Percentiles rank a stretch among this genome's conserved stretches.
phyloP scores from a whole-genome alignment of 2,797 vertebrate genomes.

The Australoheros facetus region DNA sequence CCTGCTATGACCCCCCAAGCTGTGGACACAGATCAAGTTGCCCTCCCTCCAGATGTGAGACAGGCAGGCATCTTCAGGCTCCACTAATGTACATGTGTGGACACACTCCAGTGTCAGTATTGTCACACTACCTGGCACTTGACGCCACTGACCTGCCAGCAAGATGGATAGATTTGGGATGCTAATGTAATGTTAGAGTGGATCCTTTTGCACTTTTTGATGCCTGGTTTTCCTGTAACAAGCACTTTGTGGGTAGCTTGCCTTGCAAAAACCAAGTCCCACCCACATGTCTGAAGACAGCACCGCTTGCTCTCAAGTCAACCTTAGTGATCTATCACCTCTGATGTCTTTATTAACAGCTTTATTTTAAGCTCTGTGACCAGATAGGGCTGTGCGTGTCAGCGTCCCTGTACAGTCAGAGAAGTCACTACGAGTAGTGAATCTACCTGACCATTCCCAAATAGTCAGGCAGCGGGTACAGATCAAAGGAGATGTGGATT shows the following conservation, averaged over 20 bases:
- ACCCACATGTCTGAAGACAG: constrained; percentile 6
- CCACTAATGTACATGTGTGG: constrained; percentile 45
- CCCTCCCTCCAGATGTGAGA: constrained; percentile 77
- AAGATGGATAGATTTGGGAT: constrained; percentile 76
- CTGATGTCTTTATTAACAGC: constrained; percentile 59
- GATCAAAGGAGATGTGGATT: constrained; percentile 41
- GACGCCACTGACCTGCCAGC: constrained; percentile 80
- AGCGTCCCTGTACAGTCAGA: constrained; percentile 25
- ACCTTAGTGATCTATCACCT: constrained; percentile 40
- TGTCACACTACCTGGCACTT: constrained; percentile 77
- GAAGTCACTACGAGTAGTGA: neutral
- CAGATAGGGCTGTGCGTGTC: constrained; percentile 48
- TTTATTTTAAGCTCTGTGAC: constrained; percentile 59
- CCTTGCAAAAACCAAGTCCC: neutral
- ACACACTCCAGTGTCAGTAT: constrained; percentile 72
- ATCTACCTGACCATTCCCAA: neutral
- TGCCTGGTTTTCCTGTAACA: constrained; percentile 56
- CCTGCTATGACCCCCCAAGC: constrained; percentile 67
- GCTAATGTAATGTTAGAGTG: constrained; percentile 65
- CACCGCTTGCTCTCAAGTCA: constrained; percentile 7
- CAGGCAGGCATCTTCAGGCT: constrained; percentile 42
- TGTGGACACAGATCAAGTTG: constrained; percentile 71
- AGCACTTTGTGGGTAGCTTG: constrained; percentile 27
- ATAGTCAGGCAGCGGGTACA: constrained; percentile 20
- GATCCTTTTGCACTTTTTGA: constrained; percentile 65